Percentiles rank a stretch among this genome's conserved stretches.
Evolutionary conservation across 2,113 vertebrate species (phyloP).

Genomic region (Eubucco bourcierii): DNA sequence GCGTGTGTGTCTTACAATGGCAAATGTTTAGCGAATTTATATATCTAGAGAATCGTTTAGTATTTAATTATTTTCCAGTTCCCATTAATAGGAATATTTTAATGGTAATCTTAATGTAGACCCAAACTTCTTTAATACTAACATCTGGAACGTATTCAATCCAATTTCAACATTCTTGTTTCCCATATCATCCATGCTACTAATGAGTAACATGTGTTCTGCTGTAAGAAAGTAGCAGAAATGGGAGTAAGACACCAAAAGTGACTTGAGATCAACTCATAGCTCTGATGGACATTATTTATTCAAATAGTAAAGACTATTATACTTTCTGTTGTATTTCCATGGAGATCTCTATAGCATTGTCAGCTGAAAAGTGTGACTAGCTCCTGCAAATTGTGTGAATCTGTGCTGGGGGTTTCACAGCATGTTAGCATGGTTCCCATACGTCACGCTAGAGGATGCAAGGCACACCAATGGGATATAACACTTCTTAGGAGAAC

Average conservation of each 20-base stretch:
- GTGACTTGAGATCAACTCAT: conserved; percentile 46
- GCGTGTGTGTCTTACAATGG: not conserved
- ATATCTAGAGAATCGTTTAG: not conserved
- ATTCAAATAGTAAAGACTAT: conserved; percentile 58
- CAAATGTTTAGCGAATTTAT: not conserved
- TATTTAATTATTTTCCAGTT: conserved; percentile 51
- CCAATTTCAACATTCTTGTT: conserved; percentile 59
- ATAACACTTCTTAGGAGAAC: not conserved
- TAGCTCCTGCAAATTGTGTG: conserved; percentile 30
- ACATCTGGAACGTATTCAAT: conserved; percentile 76
- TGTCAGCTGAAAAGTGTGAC: conserved; percentile 61
- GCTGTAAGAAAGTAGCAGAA: conserved; percentile 62
- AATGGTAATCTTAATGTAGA: conserved; percentile 7
- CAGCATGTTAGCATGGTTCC: not conserved
- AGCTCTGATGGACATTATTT: conserved; percentile 54
- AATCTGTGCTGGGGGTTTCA: conserved; percentile 1
- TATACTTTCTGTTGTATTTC: conserved; percentile 54
- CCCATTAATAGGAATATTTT: conserved; percentile 43
- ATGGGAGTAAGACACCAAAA: conserved; percentile 22
- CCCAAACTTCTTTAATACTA: conserved; percentile 30
- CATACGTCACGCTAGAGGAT: not conserved
- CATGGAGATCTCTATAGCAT: conserved; percentile 60
- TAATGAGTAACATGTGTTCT: conserved; percentile 72
- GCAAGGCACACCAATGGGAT: not conserved
- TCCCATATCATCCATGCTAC: conserved; percentile 61